Evolutionary conservation across 2,113 vertebrate species (phyloP).

Genomic region (Macquaria ambigua): DNA sequence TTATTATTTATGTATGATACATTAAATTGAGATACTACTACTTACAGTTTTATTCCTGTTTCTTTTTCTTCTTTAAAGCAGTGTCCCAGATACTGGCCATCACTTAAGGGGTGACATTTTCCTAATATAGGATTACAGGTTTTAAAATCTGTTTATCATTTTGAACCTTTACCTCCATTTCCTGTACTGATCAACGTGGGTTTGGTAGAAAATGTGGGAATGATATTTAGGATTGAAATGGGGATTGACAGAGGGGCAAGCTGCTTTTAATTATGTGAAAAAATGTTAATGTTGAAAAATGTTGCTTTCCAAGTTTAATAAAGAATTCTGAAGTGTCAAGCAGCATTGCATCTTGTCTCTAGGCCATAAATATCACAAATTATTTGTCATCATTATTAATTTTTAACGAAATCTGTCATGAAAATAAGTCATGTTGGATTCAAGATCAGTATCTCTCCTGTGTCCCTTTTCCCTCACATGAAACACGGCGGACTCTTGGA

Average conservation of each 20-base stretch:
- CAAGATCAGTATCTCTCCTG: neutral
- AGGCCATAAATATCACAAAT: neutral
- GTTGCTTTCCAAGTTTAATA: neutral
- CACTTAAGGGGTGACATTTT: neutral
- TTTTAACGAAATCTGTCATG: neutral
- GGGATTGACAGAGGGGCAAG: neutral
- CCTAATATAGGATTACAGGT: no score
- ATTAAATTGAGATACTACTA: neutral
- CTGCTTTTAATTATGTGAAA: neutral
- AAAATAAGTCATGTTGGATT: neutral
- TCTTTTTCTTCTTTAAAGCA: neutral
- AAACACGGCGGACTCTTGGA: constrained; percentile 27
- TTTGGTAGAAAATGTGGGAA: neutral
- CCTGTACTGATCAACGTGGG: neutral
- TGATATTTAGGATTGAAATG: neutral
- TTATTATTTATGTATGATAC: neutral
- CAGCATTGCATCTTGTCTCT: neutral
- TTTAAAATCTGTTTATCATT: neutral
- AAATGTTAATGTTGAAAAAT: neutral
- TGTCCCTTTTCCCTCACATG: neutral
- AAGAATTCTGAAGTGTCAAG: neutral
- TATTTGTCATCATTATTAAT: neutral
- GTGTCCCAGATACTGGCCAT: neutral
- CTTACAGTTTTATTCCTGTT: neutral
- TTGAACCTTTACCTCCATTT: neutral